A percentile compares a stretch with the other conserved stretches of the same genome.
These are phyloP conservation scores for Sciaenops ocellatus DNA, from an alignment of 2,797 vertebrate genomes.

Conservation along the genomic window DNA sequence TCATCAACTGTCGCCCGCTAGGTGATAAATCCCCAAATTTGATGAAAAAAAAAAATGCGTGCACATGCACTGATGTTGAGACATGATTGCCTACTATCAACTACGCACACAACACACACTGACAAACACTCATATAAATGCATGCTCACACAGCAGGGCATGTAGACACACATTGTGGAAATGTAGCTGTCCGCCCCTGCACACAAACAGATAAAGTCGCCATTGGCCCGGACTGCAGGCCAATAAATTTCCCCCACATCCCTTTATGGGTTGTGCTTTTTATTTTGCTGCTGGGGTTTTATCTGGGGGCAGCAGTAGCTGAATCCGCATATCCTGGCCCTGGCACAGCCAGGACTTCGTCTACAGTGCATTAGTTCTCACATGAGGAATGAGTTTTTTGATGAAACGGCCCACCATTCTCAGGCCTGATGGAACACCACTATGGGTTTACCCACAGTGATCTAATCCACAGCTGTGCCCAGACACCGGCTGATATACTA, in stretches of 20 bases:
- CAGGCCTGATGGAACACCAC: slow-evolving; percentile 74
- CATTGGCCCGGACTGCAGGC: slow-evolving; percentile 47
- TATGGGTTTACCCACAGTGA: slow-evolving; percentile 72
- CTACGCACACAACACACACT: slow-evolving; percentile 20
- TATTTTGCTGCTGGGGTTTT: slow-evolving; percentile 74
- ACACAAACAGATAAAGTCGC: slow-evolving; percentile 72
- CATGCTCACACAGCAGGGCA: slow-evolving; percentile 61
- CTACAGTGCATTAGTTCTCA: slow-evolving; percentile 73
- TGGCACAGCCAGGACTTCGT: slow-evolving; percentile 67
- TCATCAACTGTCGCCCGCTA: slow-evolving; percentile 25
- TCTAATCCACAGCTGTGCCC: slow-evolving; percentile 73
- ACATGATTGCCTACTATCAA: slow-evolving; percentile 29
- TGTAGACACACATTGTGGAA: slow-evolving; percentile 62
- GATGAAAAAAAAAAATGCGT: slow-evolving; percentile 35
- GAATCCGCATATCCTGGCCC: slow-evolving; percentile 69
- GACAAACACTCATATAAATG: slow-evolving; percentile 67
- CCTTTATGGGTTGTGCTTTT: slow-evolving; percentile 74
- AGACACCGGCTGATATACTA: slow-evolving; percentile 65
- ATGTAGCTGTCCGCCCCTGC: slow-evolving; percentile 70
- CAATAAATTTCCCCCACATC: slow-evolving; percentile 64
- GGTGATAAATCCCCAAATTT: slow-evolving; percentile 30
- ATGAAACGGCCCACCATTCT: slow-evolving; percentile 76
- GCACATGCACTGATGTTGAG: slow-evolving; percentile 40
- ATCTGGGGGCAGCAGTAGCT: slow-evolving; percentile 75
- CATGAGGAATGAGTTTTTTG: slow-evolving; percentile 79